phyloP scores from a whole-genome alignment of 2,113 vertebrate genomes.

The Seriola dumerili region DNA sequence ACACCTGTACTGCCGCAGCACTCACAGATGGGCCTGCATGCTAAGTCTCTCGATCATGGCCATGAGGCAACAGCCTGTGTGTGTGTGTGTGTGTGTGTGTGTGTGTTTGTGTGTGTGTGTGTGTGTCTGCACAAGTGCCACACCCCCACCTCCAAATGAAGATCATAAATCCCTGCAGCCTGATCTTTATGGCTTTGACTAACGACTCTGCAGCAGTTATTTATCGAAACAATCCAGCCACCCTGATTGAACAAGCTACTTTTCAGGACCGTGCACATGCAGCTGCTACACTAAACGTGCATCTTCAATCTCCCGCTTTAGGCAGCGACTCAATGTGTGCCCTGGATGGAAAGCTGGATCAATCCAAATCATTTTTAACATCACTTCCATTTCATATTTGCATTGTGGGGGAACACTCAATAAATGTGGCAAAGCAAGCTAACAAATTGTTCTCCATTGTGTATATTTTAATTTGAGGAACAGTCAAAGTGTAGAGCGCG shows the following conservation, averaged over 20 bases:
- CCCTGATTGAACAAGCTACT: conserved; percentile 78
- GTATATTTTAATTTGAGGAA: conserved; percentile 41
- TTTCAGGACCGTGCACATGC: conserved; percentile 37
- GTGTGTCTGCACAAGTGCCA: conserved; percentile 18
- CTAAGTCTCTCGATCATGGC: conserved; percentile 69
- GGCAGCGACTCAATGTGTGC: conserved; percentile 18
- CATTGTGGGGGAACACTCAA: conserved; percentile 34
- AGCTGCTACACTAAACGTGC: conserved; percentile 29
- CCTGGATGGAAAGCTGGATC: conserved; percentile 34
- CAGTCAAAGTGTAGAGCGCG: neutral
- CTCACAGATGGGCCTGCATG: conserved; percentile 71
- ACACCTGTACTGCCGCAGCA: conserved; percentile 75
- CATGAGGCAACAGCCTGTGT: conserved; percentile 57
- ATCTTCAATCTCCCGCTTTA: conserved; percentile 52
- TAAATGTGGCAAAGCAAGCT: conserved; percentile 31
- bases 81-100: conserved; percentile 19
- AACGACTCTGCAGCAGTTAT: conserved; percentile 77
- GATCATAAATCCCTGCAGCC: conserved; percentile 75
- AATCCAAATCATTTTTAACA: conserved; percentile 43
- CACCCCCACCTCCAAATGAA: conserved; percentile 72
- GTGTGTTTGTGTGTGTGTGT: conserved; percentile 22
- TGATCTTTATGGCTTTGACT: conserved; percentile 80
- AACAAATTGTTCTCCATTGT: conserved; percentile 42
- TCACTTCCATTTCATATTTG: conserved; percentile 46
- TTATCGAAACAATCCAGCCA: conserved; percentile 82